phyloP scores from a whole-genome alignment of 2,113 vertebrate genomes.

The Hippolais icterina region DNA sequence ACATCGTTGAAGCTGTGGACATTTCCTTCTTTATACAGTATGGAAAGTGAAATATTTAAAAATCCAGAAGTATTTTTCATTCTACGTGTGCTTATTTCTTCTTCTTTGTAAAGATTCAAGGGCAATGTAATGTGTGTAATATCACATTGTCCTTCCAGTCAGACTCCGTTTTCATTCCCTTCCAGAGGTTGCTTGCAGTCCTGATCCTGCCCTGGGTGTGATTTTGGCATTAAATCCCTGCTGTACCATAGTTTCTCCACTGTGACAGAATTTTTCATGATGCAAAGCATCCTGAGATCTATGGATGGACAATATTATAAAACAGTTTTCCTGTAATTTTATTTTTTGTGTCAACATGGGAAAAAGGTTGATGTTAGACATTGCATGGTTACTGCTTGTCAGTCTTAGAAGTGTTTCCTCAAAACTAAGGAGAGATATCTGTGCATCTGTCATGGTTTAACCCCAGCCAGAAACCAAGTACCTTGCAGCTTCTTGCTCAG shows the following conservation, averaged over 20 bases:
- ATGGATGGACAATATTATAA: neutral
- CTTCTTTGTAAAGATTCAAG: neutral
- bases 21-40: neutral
- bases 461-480: neutral
- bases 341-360: rapidly evolving
- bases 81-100: neutral
- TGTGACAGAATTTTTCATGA: neutral
- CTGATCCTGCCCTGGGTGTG: neutral
- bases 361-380: neutral
- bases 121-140: neutral
- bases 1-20: neutral
- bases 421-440: neutral
- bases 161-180: neutral
- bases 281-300: neutral
- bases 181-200: neutral
- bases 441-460: neutral
- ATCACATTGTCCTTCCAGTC: neutral
- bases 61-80: neutral
- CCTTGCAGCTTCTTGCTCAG: neutral
- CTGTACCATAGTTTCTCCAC: neutral
- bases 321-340: neutral
- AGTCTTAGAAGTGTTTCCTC: neutral
- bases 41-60: neutral
- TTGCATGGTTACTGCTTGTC: neutral
- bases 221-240: neutral